A percentile compares a stretch with the other conserved stretches of the same genome.
Conservation (phyloP, 1,140 invertebrate species). For the Rhyzopertha dominica region DNA sequence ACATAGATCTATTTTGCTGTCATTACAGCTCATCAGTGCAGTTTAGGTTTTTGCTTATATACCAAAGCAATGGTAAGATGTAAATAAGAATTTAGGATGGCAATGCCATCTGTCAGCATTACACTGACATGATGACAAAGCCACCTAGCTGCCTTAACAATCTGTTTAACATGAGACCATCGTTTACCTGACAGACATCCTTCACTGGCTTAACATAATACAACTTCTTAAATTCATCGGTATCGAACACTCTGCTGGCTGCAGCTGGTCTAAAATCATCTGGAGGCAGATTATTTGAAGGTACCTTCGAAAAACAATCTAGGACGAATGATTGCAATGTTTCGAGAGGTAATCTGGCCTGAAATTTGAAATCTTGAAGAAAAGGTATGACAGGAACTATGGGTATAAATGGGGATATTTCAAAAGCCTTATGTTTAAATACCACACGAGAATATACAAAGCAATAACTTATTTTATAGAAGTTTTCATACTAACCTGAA, state of each 20-base stretch:
- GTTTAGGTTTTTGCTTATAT: too few species aligned
- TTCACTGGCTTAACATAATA: constrained; percentile 78
- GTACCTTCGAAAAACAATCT: constrained; percentile 59
- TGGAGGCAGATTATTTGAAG: constrained; percentile 56
- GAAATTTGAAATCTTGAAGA: constrained; percentile 17
- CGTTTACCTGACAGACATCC: constrained; percentile 62
- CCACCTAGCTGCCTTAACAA: too few species aligned
- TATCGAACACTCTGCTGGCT: constrained; percentile 53
- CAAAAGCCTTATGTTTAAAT: constrained; percentile 3
- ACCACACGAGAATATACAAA: too few species aligned
- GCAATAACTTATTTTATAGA: too few species aligned
- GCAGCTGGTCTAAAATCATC: constrained; percentile 53
- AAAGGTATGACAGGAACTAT: not conserved
- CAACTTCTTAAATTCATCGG: constrained; percentile 62
- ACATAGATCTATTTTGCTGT: too few species aligned
- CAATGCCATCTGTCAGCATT: too few species aligned
- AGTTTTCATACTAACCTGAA: constrained; percentile 64
- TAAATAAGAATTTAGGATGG: too few species aligned
- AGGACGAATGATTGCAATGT: constrained; percentile 65
- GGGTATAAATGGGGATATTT: constrained; percentile 10
- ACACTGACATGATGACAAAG: too few species aligned
- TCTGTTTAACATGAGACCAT: too few species aligned
- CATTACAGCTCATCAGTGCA: too few species aligned
- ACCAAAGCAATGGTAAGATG: too few species aligned
- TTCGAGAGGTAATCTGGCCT: constrained; percentile 74